phyloP scores from a whole-genome alignment of 2,113 vertebrate species.

The Megaleporinus macrocephalus region DNA sequence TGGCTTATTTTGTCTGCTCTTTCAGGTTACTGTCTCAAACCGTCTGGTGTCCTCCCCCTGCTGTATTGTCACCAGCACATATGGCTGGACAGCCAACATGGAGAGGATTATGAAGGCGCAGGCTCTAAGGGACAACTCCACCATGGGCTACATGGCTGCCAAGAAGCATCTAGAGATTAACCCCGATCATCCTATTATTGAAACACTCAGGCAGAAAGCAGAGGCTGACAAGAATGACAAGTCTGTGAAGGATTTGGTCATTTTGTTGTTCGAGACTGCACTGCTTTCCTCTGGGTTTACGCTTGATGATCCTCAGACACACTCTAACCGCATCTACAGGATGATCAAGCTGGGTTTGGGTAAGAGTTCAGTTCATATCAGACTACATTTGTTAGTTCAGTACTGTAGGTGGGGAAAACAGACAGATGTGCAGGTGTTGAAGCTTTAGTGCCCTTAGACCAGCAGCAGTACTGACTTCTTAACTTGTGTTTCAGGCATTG shows the following conservation, averaged over 20 bases:
- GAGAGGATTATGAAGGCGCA: constrained; percentile 87
- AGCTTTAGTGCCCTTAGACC: background rate
- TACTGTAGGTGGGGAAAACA: background rate
- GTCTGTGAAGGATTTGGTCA: constrained; percentile 83
- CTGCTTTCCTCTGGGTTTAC: constrained; percentile 83
- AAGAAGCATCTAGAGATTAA: constrained; percentile 85
- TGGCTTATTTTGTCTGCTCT: background rate
- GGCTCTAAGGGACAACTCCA: constrained; percentile 82
- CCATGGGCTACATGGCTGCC: constrained; percentile 86
- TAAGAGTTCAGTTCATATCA: constrained; percentile 51
- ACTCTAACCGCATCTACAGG: constrained; percentile 84
- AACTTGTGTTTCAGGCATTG: constrained; percentile 82
- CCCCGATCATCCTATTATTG: constrained; percentile 78
- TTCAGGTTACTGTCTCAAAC: constrained; percentile 79
- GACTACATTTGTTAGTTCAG: background rate
- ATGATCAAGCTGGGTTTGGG: constrained; percentile 86
- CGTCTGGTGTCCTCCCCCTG: constrained; percentile 81
- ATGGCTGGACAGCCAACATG: constrained; percentile 86
- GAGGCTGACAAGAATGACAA: constrained; percentile 84
- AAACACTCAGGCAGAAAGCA: constrained; percentile 80
- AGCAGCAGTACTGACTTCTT: background rate
- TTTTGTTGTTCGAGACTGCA: constrained; percentile 80
- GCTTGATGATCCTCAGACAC: constrained; percentile 83
- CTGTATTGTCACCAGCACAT: constrained; percentile 85
- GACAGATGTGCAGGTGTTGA: background rate